These are phyloP conservation scores for Thunnus maccoyii DNA, from an alignment of 2,113 vertebrate genomes.

Conservation along the genomic window DNA sequence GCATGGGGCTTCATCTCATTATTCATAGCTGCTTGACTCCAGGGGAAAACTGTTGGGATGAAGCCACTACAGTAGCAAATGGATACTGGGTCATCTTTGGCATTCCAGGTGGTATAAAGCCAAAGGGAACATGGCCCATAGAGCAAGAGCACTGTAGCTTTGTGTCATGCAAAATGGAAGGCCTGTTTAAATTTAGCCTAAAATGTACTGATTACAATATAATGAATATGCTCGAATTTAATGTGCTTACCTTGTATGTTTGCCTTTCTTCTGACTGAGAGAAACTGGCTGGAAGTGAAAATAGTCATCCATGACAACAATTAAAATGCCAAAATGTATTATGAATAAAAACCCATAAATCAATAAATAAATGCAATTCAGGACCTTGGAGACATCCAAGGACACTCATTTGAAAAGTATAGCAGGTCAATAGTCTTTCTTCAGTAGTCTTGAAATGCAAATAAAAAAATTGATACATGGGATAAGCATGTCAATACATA, in stretches of 20 bases:
- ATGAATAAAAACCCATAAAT: conserved; percentile 24
- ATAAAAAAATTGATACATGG: conserved; percentile 8
- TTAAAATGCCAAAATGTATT: conserved; percentile 9
- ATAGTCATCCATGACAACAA: not conserved
- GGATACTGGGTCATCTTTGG: conserved; percentile 77
- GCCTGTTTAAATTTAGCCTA: conserved; percentile 64
- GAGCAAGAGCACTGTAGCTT: conserved; percentile 37
- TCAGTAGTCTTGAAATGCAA: conserved; percentile 22
- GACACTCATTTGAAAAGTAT: conserved; percentile 24
- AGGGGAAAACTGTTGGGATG: conserved; percentile 72
- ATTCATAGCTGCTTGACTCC: conserved; percentile 80
- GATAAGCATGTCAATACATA: conserved; percentile 6
- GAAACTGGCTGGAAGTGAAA: not conserved
- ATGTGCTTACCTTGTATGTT: conserved; percentile 27
- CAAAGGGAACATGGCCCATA: conserved; percentile 68
- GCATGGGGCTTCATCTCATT: conserved; percentile 81
- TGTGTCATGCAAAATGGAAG: conserved; percentile 55
- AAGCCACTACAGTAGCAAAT: conserved; percentile 71
- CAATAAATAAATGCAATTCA: conserved; percentile 25
- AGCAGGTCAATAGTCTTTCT: conserved; percentile 23
- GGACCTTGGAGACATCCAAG: conserved; percentile 16
- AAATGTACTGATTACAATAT: conserved; percentile 57
- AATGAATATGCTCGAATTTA: conserved; percentile 48
- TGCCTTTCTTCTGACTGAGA: conserved; percentile 13
- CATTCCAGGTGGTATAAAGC: conserved; percentile 77